Evolutionary conservation across 2,113 vertebrate species (phyloP), one percentile per base, ranked within the genome.

Genomic region (Laterallus jamaicensis): DNA sequence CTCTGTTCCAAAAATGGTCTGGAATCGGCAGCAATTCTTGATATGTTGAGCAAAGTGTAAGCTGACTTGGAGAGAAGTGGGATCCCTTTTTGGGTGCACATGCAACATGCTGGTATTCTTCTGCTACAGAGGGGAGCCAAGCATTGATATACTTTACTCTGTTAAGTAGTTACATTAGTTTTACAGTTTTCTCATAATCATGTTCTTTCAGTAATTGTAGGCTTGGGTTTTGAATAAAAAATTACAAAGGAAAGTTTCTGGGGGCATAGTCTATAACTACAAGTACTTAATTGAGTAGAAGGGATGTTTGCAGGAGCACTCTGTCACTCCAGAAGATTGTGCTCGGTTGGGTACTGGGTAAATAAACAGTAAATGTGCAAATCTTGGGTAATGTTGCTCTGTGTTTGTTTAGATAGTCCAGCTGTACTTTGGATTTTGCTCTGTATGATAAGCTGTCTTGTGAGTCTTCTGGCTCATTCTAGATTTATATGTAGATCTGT

Each of bases 1-100:
- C 9, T 2, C 60, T 86, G 77, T 75, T 93, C 91, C 91, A 91
- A 95, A 95, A 88, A 93, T 95, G 96, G 86, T 24, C 81, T 91
- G 74, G 69, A 92, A 91, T 60, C 9, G 0, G 42, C 73, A 54
- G 12, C 32, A 74, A 17, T 82, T 91, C 84, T 84, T 50, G 20
- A 44, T 92, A 66, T 26, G 54, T 66, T 91, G 58, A 78, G 91
- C 69, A 81, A 80, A 81, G 69, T 35, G 39, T 47, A 47, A n/a
- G 49, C 67, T 66, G 44, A 22, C 85, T 54, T 90, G 83, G 58
- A 81, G 73, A 37, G 64, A 86, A 70, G 25, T 8, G 22, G 54
- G 42, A 88, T 86, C 80, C 94, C 82, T 88, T 86, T 84, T 90
- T 86, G 90, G 86, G 80, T 93, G 71, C 42, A 32, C 32, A 7